Evolutionary conservation across 2,113 vertebrate species (phyloP).

Genomic region (Mesoclemmys tuberculata): DNA sequence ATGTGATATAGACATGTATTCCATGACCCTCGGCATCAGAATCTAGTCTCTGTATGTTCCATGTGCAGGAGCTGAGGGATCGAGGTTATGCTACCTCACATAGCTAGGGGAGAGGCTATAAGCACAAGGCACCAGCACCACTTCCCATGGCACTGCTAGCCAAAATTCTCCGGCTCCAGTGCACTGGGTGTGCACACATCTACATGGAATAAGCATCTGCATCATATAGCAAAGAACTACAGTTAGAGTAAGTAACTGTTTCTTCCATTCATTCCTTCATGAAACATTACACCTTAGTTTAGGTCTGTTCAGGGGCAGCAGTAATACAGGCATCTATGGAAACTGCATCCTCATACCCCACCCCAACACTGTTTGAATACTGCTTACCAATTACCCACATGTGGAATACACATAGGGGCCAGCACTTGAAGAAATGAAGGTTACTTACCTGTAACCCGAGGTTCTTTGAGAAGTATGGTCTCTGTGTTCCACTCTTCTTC

Average conservation of each 20-base stretch:
- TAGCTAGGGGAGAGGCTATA: not conserved
- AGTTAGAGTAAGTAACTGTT: not conserved
- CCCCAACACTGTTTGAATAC: not conserved
- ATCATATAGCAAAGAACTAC: no score
- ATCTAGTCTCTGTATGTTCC: no score
- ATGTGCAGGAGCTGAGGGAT: no score
- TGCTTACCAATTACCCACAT: not conserved
- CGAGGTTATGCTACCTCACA: not conserved
- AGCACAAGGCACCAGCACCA: not conserved
- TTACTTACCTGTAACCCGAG: not conserved
- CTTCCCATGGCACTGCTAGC: no score
- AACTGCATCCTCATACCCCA: not conserved
- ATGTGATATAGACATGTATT: no score
- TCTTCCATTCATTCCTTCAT: not conserved
- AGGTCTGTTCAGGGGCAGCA: not conserved
- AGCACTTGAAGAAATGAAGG: not conserved
- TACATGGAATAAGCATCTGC: no score
- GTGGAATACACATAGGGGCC: not conserved
- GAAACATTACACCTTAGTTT: not conserved
- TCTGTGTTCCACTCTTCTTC: not conserved
- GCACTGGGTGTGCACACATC: no score
- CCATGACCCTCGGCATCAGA: no score
- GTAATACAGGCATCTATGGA: not conserved
- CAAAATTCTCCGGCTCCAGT: no score
- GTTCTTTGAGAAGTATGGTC: not conserved